These are phyloP conservation scores for Patiria pectinifera DNA, from an alignment of 53 echinoderm and acorn worm species.

Conservation along the genomic window DNA sequence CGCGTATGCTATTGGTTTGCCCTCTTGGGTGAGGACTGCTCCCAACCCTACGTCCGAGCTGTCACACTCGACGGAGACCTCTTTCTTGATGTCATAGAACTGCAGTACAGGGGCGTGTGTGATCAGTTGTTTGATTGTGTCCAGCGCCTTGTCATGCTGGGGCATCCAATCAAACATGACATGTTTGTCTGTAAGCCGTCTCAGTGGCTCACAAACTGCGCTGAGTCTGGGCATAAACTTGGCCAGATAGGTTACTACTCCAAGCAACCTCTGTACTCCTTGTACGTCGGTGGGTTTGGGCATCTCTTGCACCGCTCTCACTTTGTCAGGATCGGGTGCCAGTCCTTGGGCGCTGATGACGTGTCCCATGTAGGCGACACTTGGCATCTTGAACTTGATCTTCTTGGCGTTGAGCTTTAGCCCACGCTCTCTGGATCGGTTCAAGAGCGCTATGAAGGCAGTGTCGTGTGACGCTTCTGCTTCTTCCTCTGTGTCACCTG, in stretches of 20 bases:
- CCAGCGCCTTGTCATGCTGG: conserved; percentile 24
- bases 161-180: not conserved
- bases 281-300: not conserved
- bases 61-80: not conserved
- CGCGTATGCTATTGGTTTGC: not conserved
- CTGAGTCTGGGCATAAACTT: no score
- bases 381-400: not conserved
- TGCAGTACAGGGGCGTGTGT: conserved; percentile 4
- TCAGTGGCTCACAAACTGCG: conserved; percentile 14
- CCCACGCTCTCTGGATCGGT: conserved; percentile 26
- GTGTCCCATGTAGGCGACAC: conserved; percentile 42
- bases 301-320: conserved; percentile 5
- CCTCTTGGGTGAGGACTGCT: conserved; percentile 5
- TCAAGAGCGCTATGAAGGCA: not conserved
- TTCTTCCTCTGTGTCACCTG: conserved; percentile 55
- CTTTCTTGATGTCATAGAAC: not conserved
- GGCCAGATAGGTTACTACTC: conserved; percentile 36
- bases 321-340: conserved; percentile 36
- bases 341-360: conserved; percentile 32
- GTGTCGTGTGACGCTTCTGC: conserved; percentile 25
- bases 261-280: conserved; percentile 41
- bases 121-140: conserved; percentile 23
- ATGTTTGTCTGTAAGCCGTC: not conserved
- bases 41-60: not conserved
- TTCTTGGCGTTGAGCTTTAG: conserved; percentile 16